Percentiles rank a stretch among this genome's conserved stretches.
Evolutionary conservation across 2,113 vertebrate species (phyloP).

Genomic region (Copsychus sechellarum): DNA sequence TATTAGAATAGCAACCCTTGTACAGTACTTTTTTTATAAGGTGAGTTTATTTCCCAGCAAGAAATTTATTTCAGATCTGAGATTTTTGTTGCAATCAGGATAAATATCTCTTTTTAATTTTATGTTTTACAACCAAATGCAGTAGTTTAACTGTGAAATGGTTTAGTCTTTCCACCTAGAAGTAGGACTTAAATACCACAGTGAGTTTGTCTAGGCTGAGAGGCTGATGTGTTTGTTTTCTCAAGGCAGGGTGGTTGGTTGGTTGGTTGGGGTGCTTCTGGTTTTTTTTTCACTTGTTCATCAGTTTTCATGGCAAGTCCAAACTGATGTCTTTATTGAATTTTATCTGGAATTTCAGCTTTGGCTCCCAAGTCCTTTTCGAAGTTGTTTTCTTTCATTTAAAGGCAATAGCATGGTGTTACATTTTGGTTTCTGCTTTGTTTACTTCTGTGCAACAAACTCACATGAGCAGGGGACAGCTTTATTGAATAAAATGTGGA

Average conservation of each 20-base stretch:
- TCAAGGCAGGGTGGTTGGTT: not conserved
- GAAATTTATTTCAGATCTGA: not conserved
- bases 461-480: not conserved
- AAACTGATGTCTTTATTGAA: not conserved
- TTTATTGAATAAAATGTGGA: not conserved
- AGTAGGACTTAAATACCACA: not conserved
- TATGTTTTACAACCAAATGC: not conserved
- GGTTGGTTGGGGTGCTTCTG: not conserved
- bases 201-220: not conserved
- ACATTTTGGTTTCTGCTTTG: not conserved
- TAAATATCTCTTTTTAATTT: not conserved
- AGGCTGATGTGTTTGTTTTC: not conserved
- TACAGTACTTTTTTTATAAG: constrained; percentile 99
- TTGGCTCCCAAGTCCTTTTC: not conserved
- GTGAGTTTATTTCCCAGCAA: constrained; percentile 65
- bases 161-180: not conserved
- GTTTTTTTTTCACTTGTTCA: not conserved
- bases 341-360: not conserved
- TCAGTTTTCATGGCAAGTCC: not conserved
- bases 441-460: not conserved
- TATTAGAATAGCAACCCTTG: constrained; percentile 97
- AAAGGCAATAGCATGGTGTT: not conserved
- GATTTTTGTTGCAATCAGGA: not conserved
- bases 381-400: not conserved
- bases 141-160: not conserved